A percentile compares a stretch with the other conserved stretches of the same genome.
phyloP scores from a whole-genome alignment of 2,113 vertebrate genomes.

The Arvicanthis niloticus region DNA sequence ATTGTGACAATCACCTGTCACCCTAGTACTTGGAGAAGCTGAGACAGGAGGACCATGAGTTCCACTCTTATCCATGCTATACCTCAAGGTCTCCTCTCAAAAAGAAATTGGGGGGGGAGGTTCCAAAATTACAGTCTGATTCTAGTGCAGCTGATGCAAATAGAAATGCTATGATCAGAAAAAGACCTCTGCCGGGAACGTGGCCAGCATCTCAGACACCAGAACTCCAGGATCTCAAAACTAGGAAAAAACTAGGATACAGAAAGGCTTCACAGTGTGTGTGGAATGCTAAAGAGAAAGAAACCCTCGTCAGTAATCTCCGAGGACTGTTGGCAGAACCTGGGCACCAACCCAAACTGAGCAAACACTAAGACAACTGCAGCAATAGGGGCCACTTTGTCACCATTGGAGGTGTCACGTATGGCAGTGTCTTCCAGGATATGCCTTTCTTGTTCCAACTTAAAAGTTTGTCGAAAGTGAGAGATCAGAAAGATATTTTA shows the following conservation, averaged over 20 bases:
- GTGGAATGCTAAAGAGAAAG: background rate
- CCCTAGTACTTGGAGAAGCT: background rate
- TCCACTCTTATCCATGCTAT: too few relatives aligned
- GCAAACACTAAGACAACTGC: rapidly evolving
- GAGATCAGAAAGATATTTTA: constrained; percentile 30
- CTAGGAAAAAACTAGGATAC: background rate
- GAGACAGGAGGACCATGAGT: background rate
- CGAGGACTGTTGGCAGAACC: background rate
- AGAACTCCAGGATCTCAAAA: background rate
- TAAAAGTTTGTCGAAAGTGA: constrained; percentile 1
- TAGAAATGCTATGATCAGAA: background rate
- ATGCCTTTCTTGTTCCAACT: background rate
- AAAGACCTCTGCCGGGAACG: background rate
- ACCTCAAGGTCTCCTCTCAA: background rate
- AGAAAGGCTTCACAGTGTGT: background rate
- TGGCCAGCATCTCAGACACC: background rate
- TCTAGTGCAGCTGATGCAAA: constrained; percentile 2
- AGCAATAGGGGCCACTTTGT: background rate
- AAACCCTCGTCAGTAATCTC: background rate
- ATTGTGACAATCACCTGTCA: background rate
- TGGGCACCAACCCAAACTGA: background rate
- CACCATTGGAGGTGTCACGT: background rate
- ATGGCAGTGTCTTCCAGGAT: background rate
- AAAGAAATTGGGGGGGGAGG: background rate
- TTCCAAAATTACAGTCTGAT: constrained; percentile 51